phyloP scores from a whole-genome alignment of 2,113 vertebrate genomes.

The Tetrax tetrax region DNA sequence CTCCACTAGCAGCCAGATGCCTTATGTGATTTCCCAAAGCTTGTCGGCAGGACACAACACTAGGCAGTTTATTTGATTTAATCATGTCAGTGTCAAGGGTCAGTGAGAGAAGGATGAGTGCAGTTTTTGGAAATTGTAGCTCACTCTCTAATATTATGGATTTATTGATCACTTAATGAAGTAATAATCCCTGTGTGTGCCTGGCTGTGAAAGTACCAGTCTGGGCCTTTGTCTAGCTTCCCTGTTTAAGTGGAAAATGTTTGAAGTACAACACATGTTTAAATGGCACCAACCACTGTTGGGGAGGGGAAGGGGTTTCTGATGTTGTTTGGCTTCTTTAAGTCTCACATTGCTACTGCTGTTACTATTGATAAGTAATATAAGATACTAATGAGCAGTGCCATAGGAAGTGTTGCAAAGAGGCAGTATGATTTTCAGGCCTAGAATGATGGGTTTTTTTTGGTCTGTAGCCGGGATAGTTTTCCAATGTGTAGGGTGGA shows the following conservation, averaged over 20 bases:
- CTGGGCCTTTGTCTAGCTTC: neutral
- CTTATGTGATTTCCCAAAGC: neutral
- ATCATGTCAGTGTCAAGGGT: neutral
- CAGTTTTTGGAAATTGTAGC: neutral
- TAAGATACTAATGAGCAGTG: neutral
- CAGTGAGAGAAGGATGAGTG: neutral
- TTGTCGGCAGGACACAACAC: neutral
- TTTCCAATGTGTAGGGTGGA: neutral
- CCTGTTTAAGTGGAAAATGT: neutral
- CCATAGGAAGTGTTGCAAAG: neutral
- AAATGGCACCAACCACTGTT: neutral
- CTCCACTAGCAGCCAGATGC: neutral
- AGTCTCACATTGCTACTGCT: neutral
- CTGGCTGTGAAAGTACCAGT: neutral
- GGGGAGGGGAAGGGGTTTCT: neutral
- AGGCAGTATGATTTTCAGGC: neutral
- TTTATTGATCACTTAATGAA: neutral
- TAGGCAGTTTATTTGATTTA: neutral
- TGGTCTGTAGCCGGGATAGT: neutral
- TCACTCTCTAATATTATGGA: neutral
- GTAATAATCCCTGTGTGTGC: neutral
- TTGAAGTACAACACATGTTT: neutral
- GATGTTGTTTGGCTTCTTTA: neutral
- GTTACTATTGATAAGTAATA: neutral
- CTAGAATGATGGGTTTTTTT: neutral